Conservation (phyloP, 2,113 vertebrate genomes). For the Regulus satrapa region DNA sequence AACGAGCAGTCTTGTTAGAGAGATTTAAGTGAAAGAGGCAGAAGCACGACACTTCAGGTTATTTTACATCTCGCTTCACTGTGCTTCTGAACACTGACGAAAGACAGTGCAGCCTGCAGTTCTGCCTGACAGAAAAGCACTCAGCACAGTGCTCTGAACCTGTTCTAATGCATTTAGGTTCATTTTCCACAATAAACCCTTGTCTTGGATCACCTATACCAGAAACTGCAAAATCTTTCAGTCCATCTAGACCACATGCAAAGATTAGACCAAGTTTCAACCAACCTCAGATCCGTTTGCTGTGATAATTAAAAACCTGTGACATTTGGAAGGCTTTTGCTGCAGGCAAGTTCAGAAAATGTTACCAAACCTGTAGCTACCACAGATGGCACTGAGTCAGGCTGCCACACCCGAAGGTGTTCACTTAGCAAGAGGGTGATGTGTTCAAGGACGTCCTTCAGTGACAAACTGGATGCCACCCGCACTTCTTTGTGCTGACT, state of each 20-base stretch:
- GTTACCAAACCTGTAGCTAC: constrained; percentile 37
- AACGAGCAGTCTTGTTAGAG: background rate
- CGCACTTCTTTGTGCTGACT: background rate
- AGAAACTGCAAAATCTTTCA: background rate
- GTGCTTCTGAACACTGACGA: background rate
- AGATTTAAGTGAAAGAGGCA: background rate
- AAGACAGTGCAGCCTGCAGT: background rate
- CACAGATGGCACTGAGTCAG: background rate
- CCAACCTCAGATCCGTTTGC: background rate
- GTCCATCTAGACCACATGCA: background rate
- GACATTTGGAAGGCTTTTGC: background rate
- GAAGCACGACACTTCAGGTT: background rate
- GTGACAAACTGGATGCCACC: background rate
- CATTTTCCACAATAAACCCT: background rate
- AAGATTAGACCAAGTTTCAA: background rate
- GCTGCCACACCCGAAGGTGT: background rate
- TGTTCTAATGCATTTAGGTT: background rate
- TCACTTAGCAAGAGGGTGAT: background rate
- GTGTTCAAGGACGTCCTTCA: background rate
- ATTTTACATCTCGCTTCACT: background rate
- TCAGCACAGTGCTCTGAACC: background rate
- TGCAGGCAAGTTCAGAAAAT: constrained; percentile 24
- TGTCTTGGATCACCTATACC: background rate
- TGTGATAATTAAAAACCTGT: background rate
- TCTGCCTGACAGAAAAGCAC: background rate